Evolutionary conservation across 2,888 invertebrate species (phyloP).

Genomic region (Caenorhabditis sp.): DNA sequence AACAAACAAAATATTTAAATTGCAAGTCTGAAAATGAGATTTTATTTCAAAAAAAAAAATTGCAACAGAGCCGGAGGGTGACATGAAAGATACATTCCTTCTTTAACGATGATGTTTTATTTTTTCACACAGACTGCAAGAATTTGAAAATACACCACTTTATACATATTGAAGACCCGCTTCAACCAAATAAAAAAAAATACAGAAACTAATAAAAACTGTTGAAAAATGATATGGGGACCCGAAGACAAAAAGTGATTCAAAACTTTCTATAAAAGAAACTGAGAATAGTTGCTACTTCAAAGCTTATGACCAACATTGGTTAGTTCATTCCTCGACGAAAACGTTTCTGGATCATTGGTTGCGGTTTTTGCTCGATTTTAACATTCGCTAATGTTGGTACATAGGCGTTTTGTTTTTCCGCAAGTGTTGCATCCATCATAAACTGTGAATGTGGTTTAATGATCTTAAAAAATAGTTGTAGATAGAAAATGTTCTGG

Average conservation of each 20-base stretch:
- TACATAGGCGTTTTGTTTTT: constrained; percentile 46
- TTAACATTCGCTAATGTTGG: constrained; percentile 53
- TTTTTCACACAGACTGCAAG: too few relatives aligned
- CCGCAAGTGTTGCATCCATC: constrained; percentile 44
- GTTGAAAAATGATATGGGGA: constrained; percentile 2
- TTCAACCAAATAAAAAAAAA: constrained; percentile 13
- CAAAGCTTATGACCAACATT: not conserved
- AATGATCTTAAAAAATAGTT: constrained; percentile 51
- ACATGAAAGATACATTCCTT: too few relatives aligned
- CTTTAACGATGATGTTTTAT: too few relatives aligned
- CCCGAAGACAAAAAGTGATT: constrained; percentile 33
- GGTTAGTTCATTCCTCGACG: constrained; percentile 61
- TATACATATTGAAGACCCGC: constrained; percentile 35
- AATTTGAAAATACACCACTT: not conserved
- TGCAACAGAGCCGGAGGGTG: too few relatives aligned
- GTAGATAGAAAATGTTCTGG: not conserved
- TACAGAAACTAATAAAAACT: constrained; percentile 9
- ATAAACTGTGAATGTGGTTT: constrained; percentile 55
- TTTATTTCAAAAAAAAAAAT: too few relatives aligned
- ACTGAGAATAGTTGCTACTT: constrained; percentile 12
- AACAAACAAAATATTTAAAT: too few relatives aligned
- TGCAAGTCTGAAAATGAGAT: too few relatives aligned
- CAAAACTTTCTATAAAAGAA: constrained; percentile 18
- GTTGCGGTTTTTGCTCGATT: constrained; percentile 40
- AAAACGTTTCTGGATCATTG: constrained; percentile 57